Base-by-base conservation (phyloP, 2,797 vertebrate species). In the Dryobates pubescens region DNA sequence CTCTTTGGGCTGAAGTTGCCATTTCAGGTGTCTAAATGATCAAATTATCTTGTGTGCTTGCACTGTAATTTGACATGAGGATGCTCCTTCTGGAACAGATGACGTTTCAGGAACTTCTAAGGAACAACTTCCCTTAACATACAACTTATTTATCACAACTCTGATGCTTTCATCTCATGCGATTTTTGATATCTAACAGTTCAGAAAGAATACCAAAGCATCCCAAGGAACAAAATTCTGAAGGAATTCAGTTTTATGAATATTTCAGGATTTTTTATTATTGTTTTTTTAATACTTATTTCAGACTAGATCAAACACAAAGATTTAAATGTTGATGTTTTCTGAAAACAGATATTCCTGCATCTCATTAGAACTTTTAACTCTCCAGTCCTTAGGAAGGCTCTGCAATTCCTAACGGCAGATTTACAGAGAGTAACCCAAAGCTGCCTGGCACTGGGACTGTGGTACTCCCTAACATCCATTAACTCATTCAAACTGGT, bases 241-340 rank as follows among this genome's bases (percentile, higher is more conserved):
- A 92, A 88, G 68, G 91, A 95, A 94, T 94, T 92, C 91, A 64
- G 65, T 93, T 92, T 68, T 70, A 92, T 94, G 88, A 95, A 93
- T 94, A 96, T 95, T 95, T 96, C 27, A 95, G 90, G 90, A 69
- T 91, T 12, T 4, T 20, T 49, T 54, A 56, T 24, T 2, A 22
- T 92, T 63, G 49, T 62, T 89, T 54, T 61, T 68, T 74, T 22
- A 86, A 43, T 43, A 43, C 16, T 16, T 82, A 73, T 91, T 96
- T 96, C 89, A 94, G 43, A 84, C 53, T 84, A 94, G 80, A 96
- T 96, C 92, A 96, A 96, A 96, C 74, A 61, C 71, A 83, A 92
- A 91, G 86, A 93, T 88, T 96, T 92, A 93, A 88, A 77, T 72
- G 86, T 51, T 86, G 94, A 84, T 95, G 86, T 91, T 93, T 93